These are phyloP conservation scores for Poicephalus gulielmi DNA, from an alignment of 2,113 vertebrate genomes.

Conservation along the genomic window DNA sequence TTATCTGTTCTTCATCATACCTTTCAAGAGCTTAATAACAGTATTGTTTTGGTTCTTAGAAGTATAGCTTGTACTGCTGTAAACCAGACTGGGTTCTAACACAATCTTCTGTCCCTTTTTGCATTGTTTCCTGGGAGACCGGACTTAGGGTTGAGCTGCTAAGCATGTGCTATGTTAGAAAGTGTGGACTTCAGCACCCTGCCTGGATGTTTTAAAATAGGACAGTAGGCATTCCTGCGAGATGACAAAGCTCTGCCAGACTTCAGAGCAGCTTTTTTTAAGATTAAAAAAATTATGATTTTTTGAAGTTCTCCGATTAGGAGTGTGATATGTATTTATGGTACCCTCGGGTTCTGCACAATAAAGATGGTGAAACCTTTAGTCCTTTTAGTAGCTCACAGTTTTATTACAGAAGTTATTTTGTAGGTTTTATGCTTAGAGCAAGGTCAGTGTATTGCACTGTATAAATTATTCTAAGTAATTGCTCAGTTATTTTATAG, in stretches of 20 bases:
- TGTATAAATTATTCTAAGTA: conserved; percentile 87
- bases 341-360: conserved; percentile 61
- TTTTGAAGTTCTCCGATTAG: conserved; percentile 69
- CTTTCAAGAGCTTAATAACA: neutral
- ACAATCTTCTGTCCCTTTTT: neutral
- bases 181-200: neutral
- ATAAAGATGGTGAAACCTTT: conserved; percentile 79
- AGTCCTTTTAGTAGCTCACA: conserved; percentile 79
- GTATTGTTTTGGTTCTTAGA: neutral
- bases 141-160: neutral
- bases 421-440: conserved; percentile 83
- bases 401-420: conserved; percentile 83
- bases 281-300: conserved; percentile 70
- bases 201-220: neutral
- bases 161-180: neutral
- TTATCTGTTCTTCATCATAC: neutral
- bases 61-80: neutral
- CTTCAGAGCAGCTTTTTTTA: conserved; percentile 45
- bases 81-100: neutral
- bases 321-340: conserved; percentile 74
- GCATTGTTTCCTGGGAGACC: neutral
- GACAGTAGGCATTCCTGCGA: neutral
- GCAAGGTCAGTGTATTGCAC: conserved; percentile 81
- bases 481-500: conserved; percentile 84
- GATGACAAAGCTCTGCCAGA: neutral